A percentile compares a stretch with the other conserved stretches of the same genome.
Conservation (phyloP, 2,888 invertebrate species). For the Drosophila parthenogenetica region DNA sequence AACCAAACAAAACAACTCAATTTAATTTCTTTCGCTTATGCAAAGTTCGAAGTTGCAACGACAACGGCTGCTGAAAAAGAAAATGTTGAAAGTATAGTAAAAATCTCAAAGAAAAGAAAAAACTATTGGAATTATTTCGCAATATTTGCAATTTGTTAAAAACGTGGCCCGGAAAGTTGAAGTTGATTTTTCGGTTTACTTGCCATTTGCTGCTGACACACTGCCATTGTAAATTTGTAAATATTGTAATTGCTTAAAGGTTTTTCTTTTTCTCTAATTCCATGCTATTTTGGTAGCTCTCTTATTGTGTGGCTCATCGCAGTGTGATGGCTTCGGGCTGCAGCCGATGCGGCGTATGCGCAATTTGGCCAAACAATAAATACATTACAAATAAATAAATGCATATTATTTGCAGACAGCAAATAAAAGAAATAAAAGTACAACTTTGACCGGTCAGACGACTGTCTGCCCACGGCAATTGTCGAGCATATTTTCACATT, state of each 20-base stretch:
- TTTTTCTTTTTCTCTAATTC: slow-evolving; percentile 18
- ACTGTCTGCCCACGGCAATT: slow-evolving; percentile 36
- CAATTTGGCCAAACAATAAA: slow-evolving; percentile 38
- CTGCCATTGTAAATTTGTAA: slow-evolving; percentile 45
- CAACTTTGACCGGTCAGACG: slow-evolving; percentile 42
- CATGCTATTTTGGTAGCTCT: slow-evolving; percentile 3
- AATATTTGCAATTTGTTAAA: slow-evolving; percentile 71
- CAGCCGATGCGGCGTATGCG: slow-evolving; percentile 52
- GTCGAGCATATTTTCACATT: slow-evolving; percentile 28
- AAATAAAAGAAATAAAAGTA: slow-evolving; percentile 10
- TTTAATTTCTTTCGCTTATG: slow-evolving; percentile 59
- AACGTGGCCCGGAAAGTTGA: slow-evolving; percentile 62
- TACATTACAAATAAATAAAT: slow-evolving; percentile 16
- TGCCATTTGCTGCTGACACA: slow-evolving; percentile 47
- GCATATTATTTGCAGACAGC: slow-evolving; percentile 46
- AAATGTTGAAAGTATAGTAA: slow-evolving; percentile 18
- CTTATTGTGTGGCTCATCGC: slow-evolving; percentile 49
- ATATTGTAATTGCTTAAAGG: slow-evolving; percentile 70
- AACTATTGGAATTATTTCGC: slow-evolving; percentile 71
- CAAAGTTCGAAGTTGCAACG: slow-evolving; percentile 39
- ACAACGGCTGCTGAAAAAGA: slow-evolving; percentile 26
- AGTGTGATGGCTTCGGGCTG: slow-evolving; percentile 41
- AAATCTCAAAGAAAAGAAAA: slow-evolving; percentile 18
- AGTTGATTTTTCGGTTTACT: slow-evolving; percentile 14
- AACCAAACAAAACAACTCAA: slow-evolving; percentile 65